phyloP scores from a whole-genome alignment of 2,888 invertebrate genomes.

The Boloria euphrosyne region DNA sequence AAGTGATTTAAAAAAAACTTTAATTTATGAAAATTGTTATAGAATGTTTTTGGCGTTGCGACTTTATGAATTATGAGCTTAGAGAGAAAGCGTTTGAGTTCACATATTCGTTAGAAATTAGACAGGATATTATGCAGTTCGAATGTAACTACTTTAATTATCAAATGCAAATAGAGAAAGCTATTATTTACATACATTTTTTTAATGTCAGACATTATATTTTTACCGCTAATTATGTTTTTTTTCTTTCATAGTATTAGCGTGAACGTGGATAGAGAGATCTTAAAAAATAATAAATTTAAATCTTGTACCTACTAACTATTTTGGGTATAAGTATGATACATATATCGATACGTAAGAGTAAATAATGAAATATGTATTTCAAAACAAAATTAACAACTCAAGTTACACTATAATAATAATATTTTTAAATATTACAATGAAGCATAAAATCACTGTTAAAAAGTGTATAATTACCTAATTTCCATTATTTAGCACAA shows the following conservation, averaged over 20 bases:
- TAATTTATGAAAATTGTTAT: background rate
- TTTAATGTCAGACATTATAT: background rate
- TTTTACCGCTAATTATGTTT: background rate
- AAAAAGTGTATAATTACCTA: slow-evolving; percentile 60
- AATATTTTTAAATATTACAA: too few species aligned
- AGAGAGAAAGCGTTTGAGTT: slow-evolving; percentile 41
- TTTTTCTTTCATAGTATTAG: background rate
- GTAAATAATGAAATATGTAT: slow-evolving; percentile 1
- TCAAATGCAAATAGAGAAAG: background rate
- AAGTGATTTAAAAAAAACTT: background rate
- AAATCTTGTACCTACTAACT: too few species aligned
- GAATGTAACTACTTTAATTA: too few species aligned
- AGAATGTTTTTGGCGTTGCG: background rate
- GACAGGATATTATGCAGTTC: slow-evolving; percentile 19
- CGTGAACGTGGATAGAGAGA: too few species aligned
- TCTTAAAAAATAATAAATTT: too few species aligned
- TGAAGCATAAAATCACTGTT: slow-evolving; percentile 20
- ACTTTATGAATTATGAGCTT: slow-evolving; percentile 6
- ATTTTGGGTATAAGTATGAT: too few species aligned
- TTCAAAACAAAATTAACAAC: slow-evolving; percentile 24
- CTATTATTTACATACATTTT: background rate
- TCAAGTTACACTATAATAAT: too few species aligned
- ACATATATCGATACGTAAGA: slow-evolving; percentile 7
- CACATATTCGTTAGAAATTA: slow-evolving; percentile 34
- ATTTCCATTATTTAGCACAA: slow-evolving; percentile 57